phyloP scores from a whole-genome alignment of 1,140 invertebrate species.

The Anoplophora glabripennis region DNA sequence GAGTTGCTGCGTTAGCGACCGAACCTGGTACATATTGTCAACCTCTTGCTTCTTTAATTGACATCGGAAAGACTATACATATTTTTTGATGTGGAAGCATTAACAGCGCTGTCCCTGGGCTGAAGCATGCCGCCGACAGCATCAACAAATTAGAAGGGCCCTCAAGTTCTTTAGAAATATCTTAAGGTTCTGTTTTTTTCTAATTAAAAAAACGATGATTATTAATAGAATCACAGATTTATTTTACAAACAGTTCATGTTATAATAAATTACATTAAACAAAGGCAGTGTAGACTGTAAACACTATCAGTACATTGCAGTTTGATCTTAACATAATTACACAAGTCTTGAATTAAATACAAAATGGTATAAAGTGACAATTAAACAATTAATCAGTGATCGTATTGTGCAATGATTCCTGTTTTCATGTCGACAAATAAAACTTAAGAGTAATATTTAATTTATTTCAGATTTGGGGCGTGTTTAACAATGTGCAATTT shows the following conservation, averaged over 20 bases:
- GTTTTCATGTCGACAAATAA: background rate
- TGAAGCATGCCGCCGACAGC: no score
- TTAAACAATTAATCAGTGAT: background rate
- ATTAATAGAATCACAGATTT: conserved; percentile 39
- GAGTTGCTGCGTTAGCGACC: no score
- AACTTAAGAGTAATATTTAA: background rate
- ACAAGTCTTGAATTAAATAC: background rate
- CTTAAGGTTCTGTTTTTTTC: no score
- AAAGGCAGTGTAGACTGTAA: conserved; percentile 34
- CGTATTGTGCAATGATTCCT: background rate
- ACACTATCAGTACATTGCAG: conserved; percentile 25
- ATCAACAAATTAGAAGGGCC: no score
- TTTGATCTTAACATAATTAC: background rate
- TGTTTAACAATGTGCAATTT: no score
- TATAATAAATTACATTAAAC: conserved; percentile 32
- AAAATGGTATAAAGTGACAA: background rate
- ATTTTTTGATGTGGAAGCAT: no score
- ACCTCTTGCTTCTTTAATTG: no score
- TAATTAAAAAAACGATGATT: conserved; percentile 1
- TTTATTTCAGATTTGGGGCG: background rate
- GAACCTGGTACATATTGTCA: no score
- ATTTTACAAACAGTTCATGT: conserved; percentile 36
- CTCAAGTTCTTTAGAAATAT: no score
- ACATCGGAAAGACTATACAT: no score
- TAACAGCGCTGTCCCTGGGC: no score